Base-by-base conservation (phyloP, 2,797 vertebrate species). In the Chromobotia macracanthus region DNA sequence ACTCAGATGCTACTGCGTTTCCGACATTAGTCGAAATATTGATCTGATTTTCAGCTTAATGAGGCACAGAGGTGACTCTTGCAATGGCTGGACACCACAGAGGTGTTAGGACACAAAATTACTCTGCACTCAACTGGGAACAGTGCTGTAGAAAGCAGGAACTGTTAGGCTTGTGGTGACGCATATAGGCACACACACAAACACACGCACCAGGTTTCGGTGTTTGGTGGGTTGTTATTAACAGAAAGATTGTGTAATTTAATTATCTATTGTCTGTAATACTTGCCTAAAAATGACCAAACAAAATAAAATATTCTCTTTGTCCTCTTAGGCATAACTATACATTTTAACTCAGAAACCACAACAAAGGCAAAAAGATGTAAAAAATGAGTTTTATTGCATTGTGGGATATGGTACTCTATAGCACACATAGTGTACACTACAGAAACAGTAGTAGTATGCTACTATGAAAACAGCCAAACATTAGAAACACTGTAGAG, bases 61-160 rank as follows among this genome's bases (percentile, higher is more conserved):
- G 74, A 83, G 72, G 18, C 55, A 28, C 63, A 58, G 44, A 72
- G 25, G 71, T 78, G 74, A 84, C 78, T 65, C 72, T 56, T 18
- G 66, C 79, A 69, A 64, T 44, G 67, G 31, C 77, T 74, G 73
- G 70, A 75, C 77, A 69, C 53, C 31, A 63, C 19, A 9, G 56
- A 67, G 53, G 81, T 83, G 79, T 78, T 72, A 75, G 80, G 77
- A 72, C 7, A 68, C 73, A 44, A 58, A 79, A 72, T 72, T 15
- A 79, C 61, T 75, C 64, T 63, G 44, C 60, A 44, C 44, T 25
- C 72, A 13, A 53, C 46, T 48, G 19, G 19, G 67, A 50, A 28
- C 31, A 71, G 21, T 23, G 63, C 41, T 71, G 66, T 41, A 28
- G 21, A 69, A 73, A 64, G 66, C 75, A 67, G 19, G n/a, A 77